Evolutionary conservation across 2,797 vertebrate genomes (phyloP).

Genomic region (Aphelocoma californica): DNA sequence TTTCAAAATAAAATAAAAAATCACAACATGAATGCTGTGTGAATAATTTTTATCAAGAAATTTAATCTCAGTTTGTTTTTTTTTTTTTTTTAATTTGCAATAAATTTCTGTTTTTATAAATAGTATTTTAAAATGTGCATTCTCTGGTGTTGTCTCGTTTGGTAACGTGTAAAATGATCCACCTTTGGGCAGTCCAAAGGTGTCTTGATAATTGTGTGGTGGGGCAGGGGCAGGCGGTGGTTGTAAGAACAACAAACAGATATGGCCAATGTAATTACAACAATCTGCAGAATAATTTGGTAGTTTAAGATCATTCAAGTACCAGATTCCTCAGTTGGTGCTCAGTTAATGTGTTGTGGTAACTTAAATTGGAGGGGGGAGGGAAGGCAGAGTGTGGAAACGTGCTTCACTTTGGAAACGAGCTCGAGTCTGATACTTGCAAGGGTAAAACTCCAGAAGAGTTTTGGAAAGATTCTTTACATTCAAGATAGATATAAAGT

Average conservation of each 20-base stretch:
- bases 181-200: not conserved
- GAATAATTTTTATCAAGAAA: conserved; percentile 28
- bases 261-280: not conserved
- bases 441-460: not conserved
- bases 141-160: not conserved
- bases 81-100: not conserved
- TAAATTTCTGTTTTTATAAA: conserved; percentile 23
- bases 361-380: not conserved
- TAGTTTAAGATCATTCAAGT: not conserved
- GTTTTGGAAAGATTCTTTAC: conserved; percentile 33
- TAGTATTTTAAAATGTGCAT: not conserved
- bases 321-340: not conserved
- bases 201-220: not conserved
- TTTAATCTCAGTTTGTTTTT: not conserved
- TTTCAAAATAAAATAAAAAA: conserved; percentile 85
- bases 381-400: not conserved
- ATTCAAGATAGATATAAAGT: not conserved
- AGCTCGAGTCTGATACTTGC: not conserved
- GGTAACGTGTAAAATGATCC: not conserved
- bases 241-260: not conserved
- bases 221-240: not conserved
- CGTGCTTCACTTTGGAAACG: not conserved
- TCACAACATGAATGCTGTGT: conserved; percentile 58
- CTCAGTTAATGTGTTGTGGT: not conserved
- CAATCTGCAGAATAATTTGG: not conserved